Evolutionary conservation across 2,113 vertebrate genomes (phyloP).

Genomic region (Paradoxurus hermaphroditus): DNA sequence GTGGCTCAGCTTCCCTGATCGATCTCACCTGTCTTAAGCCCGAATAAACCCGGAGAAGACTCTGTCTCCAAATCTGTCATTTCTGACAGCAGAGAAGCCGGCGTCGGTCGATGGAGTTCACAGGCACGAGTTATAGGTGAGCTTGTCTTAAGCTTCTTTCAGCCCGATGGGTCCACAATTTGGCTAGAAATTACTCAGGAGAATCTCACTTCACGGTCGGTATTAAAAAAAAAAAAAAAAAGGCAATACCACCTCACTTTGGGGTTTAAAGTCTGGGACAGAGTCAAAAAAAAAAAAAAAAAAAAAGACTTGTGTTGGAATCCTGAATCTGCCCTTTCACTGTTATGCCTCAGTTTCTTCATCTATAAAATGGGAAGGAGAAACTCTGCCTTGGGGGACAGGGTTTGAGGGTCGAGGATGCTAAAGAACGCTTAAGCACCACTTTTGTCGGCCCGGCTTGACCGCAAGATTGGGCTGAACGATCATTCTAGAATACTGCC

Average conservation of each 20-base stretch:
- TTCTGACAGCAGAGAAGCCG: not conserved
- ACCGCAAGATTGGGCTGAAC: not conserved
- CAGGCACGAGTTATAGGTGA: not conserved
- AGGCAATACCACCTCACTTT: not conserved
- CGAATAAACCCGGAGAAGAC: not conserved
- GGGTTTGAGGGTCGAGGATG: not conserved
- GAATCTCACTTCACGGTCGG: not conserved
- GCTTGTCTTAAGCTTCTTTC: not conserved
- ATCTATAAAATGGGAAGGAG: not conserved
- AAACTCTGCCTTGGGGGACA: not conserved
- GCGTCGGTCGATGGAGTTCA: not conserved
- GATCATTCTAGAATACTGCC: not conserved
- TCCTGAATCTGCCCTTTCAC: not conserved
- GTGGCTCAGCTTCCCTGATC: not conserved
- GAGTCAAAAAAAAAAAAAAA: not conserved
- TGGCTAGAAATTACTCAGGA: not conserved
- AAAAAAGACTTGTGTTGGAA: not conserved
- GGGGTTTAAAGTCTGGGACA: not conserved
- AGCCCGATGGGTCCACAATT: not conserved
- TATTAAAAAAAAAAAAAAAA: not conserved
- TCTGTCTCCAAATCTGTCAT: not conserved
- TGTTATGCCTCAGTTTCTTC: not conserved
- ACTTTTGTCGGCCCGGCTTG: not conserved
- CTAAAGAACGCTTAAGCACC: not conserved
- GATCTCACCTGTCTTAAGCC: conserved; percentile 10